Conservation (phyloP, 92 coral and sea anemone species). For the Epizoanthus scotinus region DNA sequence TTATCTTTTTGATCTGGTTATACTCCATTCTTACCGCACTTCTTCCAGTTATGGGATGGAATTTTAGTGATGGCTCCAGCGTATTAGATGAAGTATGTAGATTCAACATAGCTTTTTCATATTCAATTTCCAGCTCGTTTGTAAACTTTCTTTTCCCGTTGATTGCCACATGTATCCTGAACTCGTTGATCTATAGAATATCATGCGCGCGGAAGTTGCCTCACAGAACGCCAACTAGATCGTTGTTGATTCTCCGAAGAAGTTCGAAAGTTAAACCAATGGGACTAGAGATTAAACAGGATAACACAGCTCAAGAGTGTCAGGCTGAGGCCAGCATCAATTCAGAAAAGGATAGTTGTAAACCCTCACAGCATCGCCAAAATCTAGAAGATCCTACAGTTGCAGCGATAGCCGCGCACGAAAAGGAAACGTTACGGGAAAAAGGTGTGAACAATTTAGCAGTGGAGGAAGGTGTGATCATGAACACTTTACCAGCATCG, state of each 20-base stretch:
- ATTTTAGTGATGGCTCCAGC: constrained; percentile 43
- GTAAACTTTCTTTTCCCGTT: constrained; percentile 73
- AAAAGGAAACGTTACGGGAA: background rate
- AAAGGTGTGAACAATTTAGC: background rate
- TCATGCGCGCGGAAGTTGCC: constrained; percentile 51
- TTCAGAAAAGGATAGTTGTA: background rate
- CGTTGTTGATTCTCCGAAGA: background rate
- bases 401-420: background rate
- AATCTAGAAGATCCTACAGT: background rate
- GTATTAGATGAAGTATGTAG: constrained; percentile 48
- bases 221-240: background rate
- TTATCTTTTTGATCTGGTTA: constrained; percentile 63
- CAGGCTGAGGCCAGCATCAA: background rate
- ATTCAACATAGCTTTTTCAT: constrained; percentile 63
- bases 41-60: constrained; percentile 77
- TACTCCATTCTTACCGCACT: constrained; percentile 69
- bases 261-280: constrained; percentile 4
- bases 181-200: constrained; percentile 66
- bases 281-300: background rate
- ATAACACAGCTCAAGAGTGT: background rate
- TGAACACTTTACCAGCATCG: background rate
- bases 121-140: constrained; percentile 67
- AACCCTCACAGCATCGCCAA: background rate
- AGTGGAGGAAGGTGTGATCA: no score
- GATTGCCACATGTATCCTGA: constrained; percentile 62